Percentiles rank a stretch among this genome's conserved stretches.
phyloP scores from a whole-genome alignment of 2,888 invertebrate genomes.

The Leptopilina myrica region DNA sequence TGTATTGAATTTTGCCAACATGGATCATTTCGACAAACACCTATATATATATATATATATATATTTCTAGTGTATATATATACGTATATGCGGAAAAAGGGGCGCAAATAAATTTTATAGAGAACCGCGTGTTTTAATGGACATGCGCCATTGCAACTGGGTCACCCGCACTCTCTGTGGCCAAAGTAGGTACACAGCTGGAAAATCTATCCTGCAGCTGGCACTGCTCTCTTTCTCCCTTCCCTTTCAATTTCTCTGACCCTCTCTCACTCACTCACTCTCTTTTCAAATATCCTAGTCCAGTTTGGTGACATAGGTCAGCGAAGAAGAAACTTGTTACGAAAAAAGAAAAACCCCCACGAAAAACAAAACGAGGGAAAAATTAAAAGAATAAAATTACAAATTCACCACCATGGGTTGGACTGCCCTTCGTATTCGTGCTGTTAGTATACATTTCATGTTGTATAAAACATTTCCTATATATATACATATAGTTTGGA shows the following conservation, averaged over 20 bases:
- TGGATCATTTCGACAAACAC: neutral
- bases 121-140: constrained; percentile 65
- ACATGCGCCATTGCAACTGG: constrained; percentile 75
- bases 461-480: neutral
- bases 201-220: constrained; percentile 66
- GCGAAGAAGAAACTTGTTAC: constrained; percentile 59
- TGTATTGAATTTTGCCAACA: constrained; percentile 18
- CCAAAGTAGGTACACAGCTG: constrained; percentile 57
- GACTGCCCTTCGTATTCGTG: constrained; percentile 79
- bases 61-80: too few relatives aligned
- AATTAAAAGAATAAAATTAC: constrained; percentile 29
- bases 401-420: constrained; percentile 77
- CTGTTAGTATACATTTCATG: constrained; percentile 77
- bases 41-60: too few relatives aligned
- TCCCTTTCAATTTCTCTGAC: constrained; percentile 16
- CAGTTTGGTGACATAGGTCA: constrained; percentile 69
- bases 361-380: too few relatives aligned
- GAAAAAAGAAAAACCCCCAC: neutral
- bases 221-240: constrained; percentile 30
- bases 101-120: constrained; percentile 55
- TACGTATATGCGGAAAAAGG: too few relatives aligned
- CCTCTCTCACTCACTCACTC: constrained; percentile 16
- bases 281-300: constrained; percentile 54
- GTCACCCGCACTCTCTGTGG: constrained; percentile 64
- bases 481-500: too few relatives aligned